Conservation (phyloP, 2,113 vertebrate species). For the Pungitius pungitius region DNA sequence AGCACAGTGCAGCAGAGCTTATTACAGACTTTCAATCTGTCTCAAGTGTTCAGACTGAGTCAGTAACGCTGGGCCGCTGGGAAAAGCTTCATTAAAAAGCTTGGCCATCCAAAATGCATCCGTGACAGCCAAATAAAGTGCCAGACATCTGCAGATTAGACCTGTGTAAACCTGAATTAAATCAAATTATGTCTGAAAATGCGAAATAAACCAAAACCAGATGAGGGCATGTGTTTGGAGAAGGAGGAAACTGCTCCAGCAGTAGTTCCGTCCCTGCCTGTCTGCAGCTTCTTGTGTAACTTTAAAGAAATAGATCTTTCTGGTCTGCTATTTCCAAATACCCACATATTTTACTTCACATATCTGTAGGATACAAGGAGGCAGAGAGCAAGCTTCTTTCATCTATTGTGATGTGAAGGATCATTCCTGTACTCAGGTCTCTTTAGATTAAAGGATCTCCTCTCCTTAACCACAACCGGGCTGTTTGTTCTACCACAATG, state of each 20-base stretch:
- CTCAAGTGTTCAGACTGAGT: slow-evolving; percentile 68
- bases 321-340: slow-evolving; percentile 44
- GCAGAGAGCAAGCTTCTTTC: slow-evolving; percentile 60
- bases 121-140: slow-evolving; percentile 74
- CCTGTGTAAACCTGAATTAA: slow-evolving; percentile 72
- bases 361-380: slow-evolving; percentile 30
- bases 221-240: slow-evolving; percentile 40
- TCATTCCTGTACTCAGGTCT: slow-evolving; percentile 60
- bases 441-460: slow-evolving; percentile 67
- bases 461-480: slow-evolving; percentile 48
- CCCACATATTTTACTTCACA: slow-evolving; percentile 42
- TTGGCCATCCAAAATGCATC: slow-evolving; percentile 67
- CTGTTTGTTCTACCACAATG: slow-evolving; percentile 66
- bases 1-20: slow-evolving; percentile 66
- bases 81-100: slow-evolving; percentile 75
- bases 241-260: slow-evolving; percentile 26
- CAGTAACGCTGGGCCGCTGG: slow-evolving; percentile 54
- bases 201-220: slow-evolving; percentile 65
- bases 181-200: slow-evolving; percentile 74
- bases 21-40: slow-evolving; percentile 74
- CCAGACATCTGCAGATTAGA: slow-evolving; percentile 75
- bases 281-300: slow-evolving; percentile 35
- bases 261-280: slow-evolving; percentile 21
- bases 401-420: slow-evolving; percentile 72
- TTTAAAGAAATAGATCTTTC: slow-evolving; percentile 36